A percentile compares a stretch with the other conserved stretches of the same genome.
Conservation (phyloP, 53 echinoderm and acorn worm genomes). For the Echinometra lucunter region DNA sequence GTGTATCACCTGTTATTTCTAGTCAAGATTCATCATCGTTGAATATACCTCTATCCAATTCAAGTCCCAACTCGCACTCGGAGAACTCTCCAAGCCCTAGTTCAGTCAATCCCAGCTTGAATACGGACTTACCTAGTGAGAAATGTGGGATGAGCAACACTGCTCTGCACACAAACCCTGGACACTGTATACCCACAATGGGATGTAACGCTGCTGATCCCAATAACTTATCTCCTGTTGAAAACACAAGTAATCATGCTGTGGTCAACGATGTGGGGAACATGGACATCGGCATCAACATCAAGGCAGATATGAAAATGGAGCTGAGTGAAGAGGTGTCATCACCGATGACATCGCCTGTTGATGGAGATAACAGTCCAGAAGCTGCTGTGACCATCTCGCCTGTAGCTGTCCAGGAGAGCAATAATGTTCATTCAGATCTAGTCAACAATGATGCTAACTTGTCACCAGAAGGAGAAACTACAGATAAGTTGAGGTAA, state of each 20-base stretch:
- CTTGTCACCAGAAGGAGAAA: slow-evolving; percentile 50
- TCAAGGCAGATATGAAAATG: slow-evolving; percentile 58
- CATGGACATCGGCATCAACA: slow-evolving; percentile 39
- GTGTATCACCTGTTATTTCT: slow-evolving; percentile 25
- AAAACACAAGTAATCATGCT: not conserved
- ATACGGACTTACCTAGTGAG: slow-evolving; percentile 25
- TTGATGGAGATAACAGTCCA: slow-evolving; percentile 45
- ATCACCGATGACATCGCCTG: slow-evolving; percentile 21
- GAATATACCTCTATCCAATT: slow-evolving; percentile 62
- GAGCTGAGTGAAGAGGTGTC: slow-evolving; percentile 43
- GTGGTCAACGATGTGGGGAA: slow-evolving; percentile 9
- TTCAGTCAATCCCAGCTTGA: slow-evolving; percentile 8
- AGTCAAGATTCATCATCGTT: slow-evolving; percentile 24
- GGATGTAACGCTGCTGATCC: slow-evolving; percentile 51
- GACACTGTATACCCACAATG: slow-evolving; percentile 62
- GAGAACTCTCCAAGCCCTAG: slow-evolving; percentile 23
- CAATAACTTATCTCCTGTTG: slow-evolving; percentile 15
- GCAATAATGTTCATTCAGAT: slow-evolving; percentile 6
- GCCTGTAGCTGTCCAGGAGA: not conserved
- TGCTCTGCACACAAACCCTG: slow-evolving; percentile 12
- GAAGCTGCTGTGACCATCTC: slow-evolving; percentile 57
- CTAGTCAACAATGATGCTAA: slow-evolving; percentile 46
- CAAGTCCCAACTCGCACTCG: slow-evolving; percentile 21
- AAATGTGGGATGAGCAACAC: slow-evolving; percentile 46
- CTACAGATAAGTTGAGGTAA: slow-evolving; percentile 55